Conservation (phyloP, 2,113 vertebrate species). For the Excalfactoria chinensis region DNA sequence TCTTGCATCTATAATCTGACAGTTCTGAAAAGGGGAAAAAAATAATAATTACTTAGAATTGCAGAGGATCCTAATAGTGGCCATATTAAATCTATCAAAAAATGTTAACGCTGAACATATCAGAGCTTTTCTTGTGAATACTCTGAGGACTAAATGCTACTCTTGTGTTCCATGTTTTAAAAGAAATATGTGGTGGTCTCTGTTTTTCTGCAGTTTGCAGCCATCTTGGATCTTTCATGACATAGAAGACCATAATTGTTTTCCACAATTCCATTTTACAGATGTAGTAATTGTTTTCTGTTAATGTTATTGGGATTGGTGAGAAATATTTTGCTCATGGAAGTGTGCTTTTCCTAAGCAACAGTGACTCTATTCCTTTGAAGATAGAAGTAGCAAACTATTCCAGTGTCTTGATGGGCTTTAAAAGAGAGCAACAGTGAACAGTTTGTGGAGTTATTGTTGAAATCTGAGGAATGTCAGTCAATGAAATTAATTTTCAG, state of each 20-base stretch:
- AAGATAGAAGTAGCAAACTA: background rate
- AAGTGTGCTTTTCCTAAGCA: background rate
- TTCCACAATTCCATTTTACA: background rate
- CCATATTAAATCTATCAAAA: background rate
- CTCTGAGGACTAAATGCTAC: background rate
- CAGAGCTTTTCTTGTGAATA: background rate
- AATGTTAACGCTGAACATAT: background rate
- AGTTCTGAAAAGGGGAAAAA: background rate
- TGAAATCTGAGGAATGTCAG: slow-evolving; percentile 22
- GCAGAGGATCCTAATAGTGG: background rate
- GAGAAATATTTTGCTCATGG: background rate
- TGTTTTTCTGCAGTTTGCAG: background rate
- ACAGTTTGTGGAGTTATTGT: background rate
- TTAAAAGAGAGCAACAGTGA: background rate
- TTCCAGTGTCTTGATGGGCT: background rate
- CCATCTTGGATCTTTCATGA: background rate
- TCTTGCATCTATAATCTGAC: background rate
- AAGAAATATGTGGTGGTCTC: background rate
- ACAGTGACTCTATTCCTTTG: background rate
- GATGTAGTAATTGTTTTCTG: background rate
- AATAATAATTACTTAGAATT: background rate
- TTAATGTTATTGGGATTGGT: background rate
- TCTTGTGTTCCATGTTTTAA: background rate
- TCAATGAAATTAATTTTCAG: slow-evolving; percentile 26
- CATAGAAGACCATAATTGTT: fast-evolving